These are phyloP conservation scores for Mactromeris polynyma DNA, from an alignment of 2,888 invertebrate genomes.

Conservation along the genomic window DNA sequence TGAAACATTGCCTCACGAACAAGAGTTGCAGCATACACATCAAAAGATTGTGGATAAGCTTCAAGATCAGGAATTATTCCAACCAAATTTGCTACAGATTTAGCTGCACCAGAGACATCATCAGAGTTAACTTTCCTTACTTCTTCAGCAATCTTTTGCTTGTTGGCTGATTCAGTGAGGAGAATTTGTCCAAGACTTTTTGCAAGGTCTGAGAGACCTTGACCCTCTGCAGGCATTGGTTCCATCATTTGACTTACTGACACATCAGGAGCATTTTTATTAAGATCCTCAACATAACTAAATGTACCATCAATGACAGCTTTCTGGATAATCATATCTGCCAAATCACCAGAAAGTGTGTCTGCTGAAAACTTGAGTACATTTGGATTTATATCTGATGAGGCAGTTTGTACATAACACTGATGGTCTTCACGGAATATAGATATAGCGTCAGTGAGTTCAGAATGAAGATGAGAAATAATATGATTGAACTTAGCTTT, in stretches of 20 bases:
- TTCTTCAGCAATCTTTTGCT: constrained; percentile 72
- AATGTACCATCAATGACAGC: constrained; percentile 89
- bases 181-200: constrained; percentile 69
- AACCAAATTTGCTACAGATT: constrained; percentile 64
- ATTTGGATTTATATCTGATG: constrained; percentile 69
- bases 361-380: constrained; percentile 67
- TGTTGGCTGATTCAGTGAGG: constrained; percentile 72
- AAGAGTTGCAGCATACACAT: constrained; percentile 89
- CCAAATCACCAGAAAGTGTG: constrained; percentile 54
- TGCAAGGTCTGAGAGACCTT: constrained; percentile 64
- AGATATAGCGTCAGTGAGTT: constrained; percentile 62
- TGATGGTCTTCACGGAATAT: constrained; percentile 68
- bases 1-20: constrained; percentile 92
- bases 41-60: constrained; percentile 72
- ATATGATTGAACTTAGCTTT: constrained; percentile 58
- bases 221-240: constrained; percentile 39
- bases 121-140: constrained; percentile 56
- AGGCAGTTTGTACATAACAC: constrained; percentile 72
- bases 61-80: constrained; percentile 75
- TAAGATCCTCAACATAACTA: constrained; percentile 74
- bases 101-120: constrained; percentile 52
- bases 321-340: constrained; percentile 74
- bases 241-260: constrained; percentile 65
- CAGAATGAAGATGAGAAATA: constrained; percentile 63
- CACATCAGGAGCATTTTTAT: constrained; percentile 63